These are phyloP conservation scores for Labia minor DNA, from an alignment of 2,888 invertebrate species.

Conservation along the genomic window DNA sequence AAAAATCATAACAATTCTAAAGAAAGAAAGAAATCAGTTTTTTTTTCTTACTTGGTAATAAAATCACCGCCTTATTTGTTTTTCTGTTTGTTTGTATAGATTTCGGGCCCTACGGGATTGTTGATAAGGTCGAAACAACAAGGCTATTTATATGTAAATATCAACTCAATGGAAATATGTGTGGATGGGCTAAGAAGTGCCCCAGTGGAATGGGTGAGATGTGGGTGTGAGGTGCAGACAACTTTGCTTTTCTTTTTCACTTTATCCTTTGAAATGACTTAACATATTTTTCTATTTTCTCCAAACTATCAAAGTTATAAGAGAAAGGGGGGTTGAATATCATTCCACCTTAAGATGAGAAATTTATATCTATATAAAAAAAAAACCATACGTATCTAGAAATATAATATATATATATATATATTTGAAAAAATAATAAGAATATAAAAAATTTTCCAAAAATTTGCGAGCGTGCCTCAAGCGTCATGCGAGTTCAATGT, in stretches of 20 bases:
- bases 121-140: constrained; percentile 14
- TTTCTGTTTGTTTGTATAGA: not conserved
- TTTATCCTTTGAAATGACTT: constrained; percentile 3
- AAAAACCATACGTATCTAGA: too few relatives aligned
- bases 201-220: not conserved
- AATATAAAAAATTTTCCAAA: too few relatives aligned
- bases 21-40: not conserved
- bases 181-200: constrained; percentile 17
- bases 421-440: not conserved
- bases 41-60: constrained; percentile 4
- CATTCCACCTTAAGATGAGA: not conserved
- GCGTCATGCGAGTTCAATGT: too few relatives aligned
- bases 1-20: not conserved
- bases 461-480: too few relatives aligned
- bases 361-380: too few relatives aligned
- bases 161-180: constrained; percentile 19
- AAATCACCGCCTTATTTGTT: constrained; percentile 4
- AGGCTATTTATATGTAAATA: constrained; percentile 21
- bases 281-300: not conserved
- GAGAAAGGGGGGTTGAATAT: not conserved
- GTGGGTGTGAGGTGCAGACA: too few relatives aligned
- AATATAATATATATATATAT: not conserved
- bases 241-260: constrained; percentile 4
- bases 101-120: not conserved
- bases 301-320: not conserved